A percentile compares a stretch with the other conserved stretches of the same genome.
phyloP scores from a whole-genome alignment of 2,888 invertebrate species.

The Mycogona germanica region DNA sequence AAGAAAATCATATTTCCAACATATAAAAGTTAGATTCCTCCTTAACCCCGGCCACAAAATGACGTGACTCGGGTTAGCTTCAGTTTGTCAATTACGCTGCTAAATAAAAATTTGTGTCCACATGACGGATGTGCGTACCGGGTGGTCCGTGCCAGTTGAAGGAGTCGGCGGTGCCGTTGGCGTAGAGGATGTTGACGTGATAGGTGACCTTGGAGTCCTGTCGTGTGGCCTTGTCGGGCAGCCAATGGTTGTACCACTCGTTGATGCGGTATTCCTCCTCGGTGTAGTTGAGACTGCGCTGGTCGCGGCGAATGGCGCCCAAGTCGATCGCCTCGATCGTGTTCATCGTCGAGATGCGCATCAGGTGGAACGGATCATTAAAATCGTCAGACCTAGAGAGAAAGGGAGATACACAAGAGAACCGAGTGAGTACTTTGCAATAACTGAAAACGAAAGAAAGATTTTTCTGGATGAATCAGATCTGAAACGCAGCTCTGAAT shows the following conservation, averaged over 20 bases:
- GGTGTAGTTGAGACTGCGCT: conserved; percentile 75
- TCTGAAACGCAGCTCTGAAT: not conserved
- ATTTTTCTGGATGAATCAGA: too few species aligned
- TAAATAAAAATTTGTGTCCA: not conserved
- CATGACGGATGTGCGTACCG: conserved; percentile 33
- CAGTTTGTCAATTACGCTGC: too few species aligned
- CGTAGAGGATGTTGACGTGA: conserved; percentile 70
- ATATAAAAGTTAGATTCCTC: too few species aligned
- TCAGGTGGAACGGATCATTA: conserved; percentile 89
- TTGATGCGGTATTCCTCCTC: conserved; percentile 81
- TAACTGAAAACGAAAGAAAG: not conserved
- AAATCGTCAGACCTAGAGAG: conserved; percentile 67
- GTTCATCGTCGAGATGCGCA: conserved; percentile 87
- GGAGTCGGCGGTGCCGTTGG: conserved; percentile 91
- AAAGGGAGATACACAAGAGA: conserved; percentile 24
- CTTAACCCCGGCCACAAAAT: not conserved
- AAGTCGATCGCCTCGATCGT: conserved; percentile 78
- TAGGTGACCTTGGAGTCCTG: conserved; percentile 89
- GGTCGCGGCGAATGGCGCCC: conserved; percentile 67
- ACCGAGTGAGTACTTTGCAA: conserved; percentile 1
- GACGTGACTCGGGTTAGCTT: not conserved
- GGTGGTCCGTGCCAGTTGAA: conserved; percentile 90
- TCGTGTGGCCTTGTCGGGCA: conserved; percentile 69
- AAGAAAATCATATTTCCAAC: not conserved
- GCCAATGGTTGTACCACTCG: conserved; percentile 85